These are phyloP conservation scores for Thera obeliscata DNA, from an alignment of 2,888 invertebrate genomes.

Conservation along the genomic window DNA sequence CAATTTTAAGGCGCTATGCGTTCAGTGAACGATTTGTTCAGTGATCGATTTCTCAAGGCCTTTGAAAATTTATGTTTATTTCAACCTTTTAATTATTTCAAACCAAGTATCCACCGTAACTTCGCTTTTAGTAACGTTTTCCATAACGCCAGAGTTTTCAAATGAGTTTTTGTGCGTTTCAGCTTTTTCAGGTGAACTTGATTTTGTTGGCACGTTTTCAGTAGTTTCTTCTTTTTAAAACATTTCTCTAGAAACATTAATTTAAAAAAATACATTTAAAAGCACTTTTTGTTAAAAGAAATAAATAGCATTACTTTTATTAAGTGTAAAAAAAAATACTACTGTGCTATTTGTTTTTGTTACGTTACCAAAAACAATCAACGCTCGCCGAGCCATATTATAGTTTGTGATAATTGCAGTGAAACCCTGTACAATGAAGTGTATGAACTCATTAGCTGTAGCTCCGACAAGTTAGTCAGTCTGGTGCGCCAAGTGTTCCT, in stretches of 20 bases:
- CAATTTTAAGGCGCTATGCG: too few species aligned
- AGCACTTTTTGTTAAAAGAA: too few species aligned
- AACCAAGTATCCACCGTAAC: background rate
- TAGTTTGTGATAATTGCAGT: conserved; percentile 90
- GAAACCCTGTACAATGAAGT: conserved; percentile 88
- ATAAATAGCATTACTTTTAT: too few species aligned
- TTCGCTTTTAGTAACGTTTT: background rate
- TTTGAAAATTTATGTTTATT: too few species aligned
- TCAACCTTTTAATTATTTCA: background rate
- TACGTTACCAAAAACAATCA: too few species aligned
- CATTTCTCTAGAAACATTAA: too few species aligned
- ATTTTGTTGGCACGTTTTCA: background rate
- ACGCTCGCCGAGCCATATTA: conserved; percentile 89
- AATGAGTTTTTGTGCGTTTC: background rate
- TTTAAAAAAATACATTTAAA: too few species aligned
- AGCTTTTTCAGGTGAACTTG: background rate
- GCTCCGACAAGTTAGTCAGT: conserved; percentile 83
- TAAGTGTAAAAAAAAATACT: too few species aligned
- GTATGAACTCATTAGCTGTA: conserved; percentile 90
- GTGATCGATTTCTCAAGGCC: too few species aligned
- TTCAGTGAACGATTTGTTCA: too few species aligned
- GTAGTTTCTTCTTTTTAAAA: background rate
- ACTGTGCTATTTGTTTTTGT: too few species aligned
- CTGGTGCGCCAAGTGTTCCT: conserved; percentile 86
- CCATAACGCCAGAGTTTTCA: background rate